Conservation (phyloP, 2,888 invertebrate genomes). For the Endomychus coccineus region DNA sequence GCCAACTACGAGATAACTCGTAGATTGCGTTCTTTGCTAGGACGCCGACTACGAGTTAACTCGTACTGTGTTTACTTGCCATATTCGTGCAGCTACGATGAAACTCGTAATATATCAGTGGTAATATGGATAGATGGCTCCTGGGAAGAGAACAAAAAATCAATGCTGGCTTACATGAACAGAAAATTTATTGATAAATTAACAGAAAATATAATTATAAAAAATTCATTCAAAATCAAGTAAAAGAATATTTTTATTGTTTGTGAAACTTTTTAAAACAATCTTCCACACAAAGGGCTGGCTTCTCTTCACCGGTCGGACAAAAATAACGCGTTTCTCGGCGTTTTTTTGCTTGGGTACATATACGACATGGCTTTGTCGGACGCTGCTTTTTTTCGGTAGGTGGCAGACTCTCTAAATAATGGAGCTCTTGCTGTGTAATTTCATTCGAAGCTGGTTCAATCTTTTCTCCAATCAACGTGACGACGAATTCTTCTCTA, state of each 20-base stretch:
- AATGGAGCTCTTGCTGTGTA: constrained; percentile 20
- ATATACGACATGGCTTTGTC: constrained; percentile 20
- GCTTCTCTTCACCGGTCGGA: constrained; percentile 22
- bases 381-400: constrained; percentile 21
- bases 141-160: constrained; percentile 26
- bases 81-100: constrained; percentile 23
- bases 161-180: constrained; percentile 19
- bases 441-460: too few species aligned
- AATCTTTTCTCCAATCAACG: too few species aligned
- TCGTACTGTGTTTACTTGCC: constrained; percentile 22
- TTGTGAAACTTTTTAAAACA: constrained; percentile 25
- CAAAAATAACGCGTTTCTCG: constrained; percentile 25
- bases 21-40: constrained; percentile 23
- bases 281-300: constrained; percentile 24
- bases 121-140: constrained; percentile 26
- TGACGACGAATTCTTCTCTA: too few species aligned
- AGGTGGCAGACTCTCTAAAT: constrained; percentile 23
- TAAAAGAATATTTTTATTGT: constrained; percentile 19
- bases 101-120: constrained; percentile 24
- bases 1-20: constrained; percentile 19
- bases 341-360: constrained; percentile 20
- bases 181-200: constrained; percentile 19
- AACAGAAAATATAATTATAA: too few species aligned
- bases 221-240: constrained; percentile 8
- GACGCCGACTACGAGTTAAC: constrained; percentile 25